A percentile compares a stretch with the other conserved stretches of the same genome.
phyloP scores from a whole-genome alignment of 2,888 invertebrate species.

The Aphrophora alni region DNA sequence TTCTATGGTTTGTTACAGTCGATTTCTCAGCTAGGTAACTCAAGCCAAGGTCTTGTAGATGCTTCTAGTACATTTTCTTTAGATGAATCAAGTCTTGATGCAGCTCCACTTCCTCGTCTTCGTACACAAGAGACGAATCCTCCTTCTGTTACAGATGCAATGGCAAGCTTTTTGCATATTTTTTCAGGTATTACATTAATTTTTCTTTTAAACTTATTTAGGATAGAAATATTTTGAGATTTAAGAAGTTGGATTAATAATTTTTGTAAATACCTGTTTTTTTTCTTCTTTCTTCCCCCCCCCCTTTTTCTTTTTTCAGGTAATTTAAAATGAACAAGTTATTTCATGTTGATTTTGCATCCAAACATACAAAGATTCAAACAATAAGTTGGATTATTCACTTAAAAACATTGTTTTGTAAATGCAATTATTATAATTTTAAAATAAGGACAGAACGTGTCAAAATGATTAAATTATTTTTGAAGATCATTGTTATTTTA shows the following conservation, averaged over 20 bases:
- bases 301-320: too few species aligned
- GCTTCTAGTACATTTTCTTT: constrained; percentile 54
- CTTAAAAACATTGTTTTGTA: too few species aligned
- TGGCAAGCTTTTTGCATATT: constrained; percentile 55
- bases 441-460: too few species aligned
- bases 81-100: constrained; percentile 59
- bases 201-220: constrained; percentile 11
- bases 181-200: constrained; percentile 54
- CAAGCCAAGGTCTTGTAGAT: constrained; percentile 26
- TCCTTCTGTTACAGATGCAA: constrained; percentile 55
- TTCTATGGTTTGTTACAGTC: constrained; percentile 35
- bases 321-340: too few species aligned
- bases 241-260: not conserved
- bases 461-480: too few species aligned
- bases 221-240: not conserved
- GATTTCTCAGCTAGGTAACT: constrained; percentile 38
- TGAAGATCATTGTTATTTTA: too few species aligned
- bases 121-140: constrained; percentile 27
- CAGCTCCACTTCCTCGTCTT: constrained; percentile 49
- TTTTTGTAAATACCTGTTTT: too few species aligned
- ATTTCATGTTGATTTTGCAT: too few species aligned
- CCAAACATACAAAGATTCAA: too few species aligned
- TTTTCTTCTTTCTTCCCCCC: too few species aligned
- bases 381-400: too few species aligned
- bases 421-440: too few species aligned